phyloP scores from a whole-genome alignment of 53 echinoderm and acorn worm species.

The Holothuria leucospilota region DNA sequence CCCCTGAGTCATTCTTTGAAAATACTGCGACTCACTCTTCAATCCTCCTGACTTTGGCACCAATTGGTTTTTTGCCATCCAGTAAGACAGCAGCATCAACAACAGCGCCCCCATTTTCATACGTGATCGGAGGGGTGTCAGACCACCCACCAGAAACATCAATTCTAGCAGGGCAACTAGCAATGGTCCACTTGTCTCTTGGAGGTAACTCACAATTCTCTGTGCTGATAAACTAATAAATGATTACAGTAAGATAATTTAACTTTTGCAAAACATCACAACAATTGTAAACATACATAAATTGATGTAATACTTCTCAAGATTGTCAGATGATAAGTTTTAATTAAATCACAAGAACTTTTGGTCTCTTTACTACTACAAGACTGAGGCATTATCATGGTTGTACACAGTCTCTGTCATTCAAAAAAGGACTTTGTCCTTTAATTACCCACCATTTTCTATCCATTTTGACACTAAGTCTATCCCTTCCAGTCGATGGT shows the following conservation, averaged over 20 bases:
- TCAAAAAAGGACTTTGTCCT: too few species aligned
- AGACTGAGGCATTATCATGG: too few species aligned
- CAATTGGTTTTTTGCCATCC: constrained; percentile 90
- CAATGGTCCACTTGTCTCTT: constrained; percentile 89
- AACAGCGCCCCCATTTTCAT: constrained; percentile 97
- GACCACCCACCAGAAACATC: constrained; percentile 96
- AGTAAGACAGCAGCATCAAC: constrained; percentile 86
- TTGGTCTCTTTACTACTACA: too few species aligned
- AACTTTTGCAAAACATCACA: too few species aligned
- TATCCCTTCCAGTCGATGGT: too few species aligned
- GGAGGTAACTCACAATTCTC: constrained; percentile 70
- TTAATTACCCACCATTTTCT: too few species aligned
- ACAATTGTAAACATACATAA: too few species aligned
- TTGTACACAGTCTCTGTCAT: too few species aligned
- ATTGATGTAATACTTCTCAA: too few species aligned
- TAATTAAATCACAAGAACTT: too few species aligned
- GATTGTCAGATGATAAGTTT: too few species aligned
- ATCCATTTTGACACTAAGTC: too few species aligned
- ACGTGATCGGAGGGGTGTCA: constrained; percentile 97
- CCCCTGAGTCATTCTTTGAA: not conserved
- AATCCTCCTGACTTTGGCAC: constrained; percentile 88
- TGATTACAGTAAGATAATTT: not conserved
- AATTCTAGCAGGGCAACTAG: constrained; percentile 90
- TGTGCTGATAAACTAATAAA: constrained; percentile 78
- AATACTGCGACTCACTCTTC: constrained; percentile 69